Conservation (phyloP, 2,797 vertebrate genomes). For the Falco columbarius region DNA sequence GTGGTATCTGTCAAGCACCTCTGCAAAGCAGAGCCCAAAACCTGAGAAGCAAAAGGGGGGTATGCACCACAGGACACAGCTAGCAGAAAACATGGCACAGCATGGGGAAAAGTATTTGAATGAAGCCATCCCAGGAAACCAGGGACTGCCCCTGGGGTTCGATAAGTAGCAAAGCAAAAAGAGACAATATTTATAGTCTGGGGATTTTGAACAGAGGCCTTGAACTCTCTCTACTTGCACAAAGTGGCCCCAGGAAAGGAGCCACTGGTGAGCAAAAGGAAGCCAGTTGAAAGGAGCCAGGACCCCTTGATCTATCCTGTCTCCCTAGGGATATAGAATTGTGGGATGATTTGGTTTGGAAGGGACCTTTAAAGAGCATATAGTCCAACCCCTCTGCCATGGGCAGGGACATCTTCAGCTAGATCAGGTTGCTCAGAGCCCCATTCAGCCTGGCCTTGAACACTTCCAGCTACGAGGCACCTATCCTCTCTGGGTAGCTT, state of each 20-base stretch:
- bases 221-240: not conserved
- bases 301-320: not conserved
- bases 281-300: not conserved
- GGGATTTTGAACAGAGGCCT: not conserved
- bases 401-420: not conserved
- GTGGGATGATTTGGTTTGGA: not conserved
- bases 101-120: not conserved
- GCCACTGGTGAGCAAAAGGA: not conserved
- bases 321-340: not conserved
- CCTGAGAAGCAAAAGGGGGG: not conserved
- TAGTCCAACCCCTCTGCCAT: not conserved
- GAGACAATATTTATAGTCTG: rapidly evolving
- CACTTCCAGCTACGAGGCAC: not conserved
- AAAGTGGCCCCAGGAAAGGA: not conserved
- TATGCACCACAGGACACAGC: not conserved
- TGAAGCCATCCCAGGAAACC: not conserved
- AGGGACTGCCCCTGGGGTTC: not conserved
- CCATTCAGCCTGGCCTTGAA: rapidly evolving
- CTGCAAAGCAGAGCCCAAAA: not conserved
- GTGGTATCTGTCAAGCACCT: not conserved
- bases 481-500: not conserved
- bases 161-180: not conserved
- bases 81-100: not conserved
- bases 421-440: rapidly evolving
- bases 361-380: not conserved